A percentile compares a stretch with the other conserved stretches of the same genome.
phyloP scores from a whole-genome alignment of 2,797 vertebrate species.

The Tolypeutes matacus region DNA sequence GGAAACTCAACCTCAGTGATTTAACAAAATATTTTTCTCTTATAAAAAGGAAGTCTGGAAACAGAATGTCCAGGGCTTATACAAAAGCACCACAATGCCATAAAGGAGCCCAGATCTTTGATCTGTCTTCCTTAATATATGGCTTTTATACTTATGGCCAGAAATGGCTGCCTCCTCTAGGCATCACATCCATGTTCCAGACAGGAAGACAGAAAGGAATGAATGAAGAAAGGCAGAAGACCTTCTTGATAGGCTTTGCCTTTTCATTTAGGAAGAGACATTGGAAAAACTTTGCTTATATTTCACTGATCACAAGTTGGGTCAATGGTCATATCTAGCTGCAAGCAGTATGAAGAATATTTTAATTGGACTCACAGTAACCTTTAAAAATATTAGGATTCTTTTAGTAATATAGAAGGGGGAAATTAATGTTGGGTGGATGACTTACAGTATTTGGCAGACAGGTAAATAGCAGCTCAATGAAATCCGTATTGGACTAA shows the following conservation, averaged over 20 bases:
- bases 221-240: background rate
- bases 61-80: too few species aligned
- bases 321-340: background rate
- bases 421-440: background rate
- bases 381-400: background rate
- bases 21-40: too few species aligned
- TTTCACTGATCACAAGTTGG: background rate
- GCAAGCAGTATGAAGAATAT: background rate
- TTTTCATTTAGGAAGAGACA: constrained; percentile 6
- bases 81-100: too few species aligned
- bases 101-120: too few species aligned
- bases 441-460: too few species aligned
- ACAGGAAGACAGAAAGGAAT: background rate
- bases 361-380: background rate
- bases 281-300: background rate
- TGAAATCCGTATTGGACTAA: too few species aligned
- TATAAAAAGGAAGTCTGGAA: too few species aligned
- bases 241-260: background rate
- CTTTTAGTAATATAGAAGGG: background rate
- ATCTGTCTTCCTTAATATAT: too few species aligned
- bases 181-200: background rate
- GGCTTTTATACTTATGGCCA: too few species aligned
- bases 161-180: too few species aligned
- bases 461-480: too few species aligned
- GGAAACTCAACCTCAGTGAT: too few species aligned